phyloP scores from a whole-genome alignment of 1,140 invertebrate species.

The Geopemphigus sp. region DNA sequence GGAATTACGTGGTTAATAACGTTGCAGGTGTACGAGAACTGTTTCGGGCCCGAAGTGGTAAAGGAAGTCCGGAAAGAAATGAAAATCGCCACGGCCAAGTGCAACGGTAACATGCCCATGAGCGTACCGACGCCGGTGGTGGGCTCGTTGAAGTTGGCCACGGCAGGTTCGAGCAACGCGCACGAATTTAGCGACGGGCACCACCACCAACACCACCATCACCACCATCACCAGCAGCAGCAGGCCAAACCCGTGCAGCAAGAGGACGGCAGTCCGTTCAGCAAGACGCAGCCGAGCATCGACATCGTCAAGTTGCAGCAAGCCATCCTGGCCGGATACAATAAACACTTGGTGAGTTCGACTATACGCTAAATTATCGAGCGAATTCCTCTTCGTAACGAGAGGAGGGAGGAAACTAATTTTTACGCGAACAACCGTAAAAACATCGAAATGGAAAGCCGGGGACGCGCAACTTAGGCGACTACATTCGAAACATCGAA shows the following conservation, averaged over 20 bases:
- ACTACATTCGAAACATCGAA: no score
- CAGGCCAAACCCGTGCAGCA: not conserved
- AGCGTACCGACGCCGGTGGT: constrained; percentile 53
- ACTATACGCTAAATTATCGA: no score
- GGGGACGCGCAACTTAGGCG: no score
- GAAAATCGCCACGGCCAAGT: constrained; percentile 64
- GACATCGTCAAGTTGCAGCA: constrained; percentile 59
- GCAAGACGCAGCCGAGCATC: constrained; percentile 53
- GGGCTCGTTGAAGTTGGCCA: not conserved
- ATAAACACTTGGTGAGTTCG: constrained; percentile 51
- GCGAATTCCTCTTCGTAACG: no score
- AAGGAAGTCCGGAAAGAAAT: constrained; percentile 67
- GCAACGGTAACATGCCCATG: constrained; percentile 56
- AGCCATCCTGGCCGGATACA: constrained; percentile 57
- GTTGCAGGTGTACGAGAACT: constrained; percentile 67
- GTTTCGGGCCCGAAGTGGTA: constrained; percentile 64
- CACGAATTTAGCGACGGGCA: not conserved
- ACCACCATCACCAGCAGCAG: constrained; percentile 54
- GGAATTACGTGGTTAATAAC: no score
- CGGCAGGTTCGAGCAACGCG: not conserved
- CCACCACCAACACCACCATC: constrained; percentile 52
- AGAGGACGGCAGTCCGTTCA: not conserved
- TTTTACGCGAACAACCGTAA: no score
- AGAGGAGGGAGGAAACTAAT: no score
- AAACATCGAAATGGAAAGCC: no score